phyloP scores from a whole-genome alignment of 92 coral and sea anemone species.

The Porites divaricata region DNA sequence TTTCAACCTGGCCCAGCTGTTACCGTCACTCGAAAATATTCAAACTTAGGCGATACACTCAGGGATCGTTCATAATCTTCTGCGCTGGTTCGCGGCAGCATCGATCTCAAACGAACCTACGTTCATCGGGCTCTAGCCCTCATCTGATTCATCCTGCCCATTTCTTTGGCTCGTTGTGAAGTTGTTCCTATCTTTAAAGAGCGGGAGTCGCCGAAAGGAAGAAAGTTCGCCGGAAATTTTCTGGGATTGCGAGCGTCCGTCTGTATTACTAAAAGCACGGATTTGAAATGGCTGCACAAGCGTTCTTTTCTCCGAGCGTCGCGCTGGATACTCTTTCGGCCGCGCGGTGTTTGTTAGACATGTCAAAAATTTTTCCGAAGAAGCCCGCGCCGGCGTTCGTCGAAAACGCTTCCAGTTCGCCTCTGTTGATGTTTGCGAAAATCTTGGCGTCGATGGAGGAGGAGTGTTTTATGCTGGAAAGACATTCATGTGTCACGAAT shows the following conservation, averaged over 20 bases:
- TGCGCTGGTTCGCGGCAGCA: constrained; percentile 41
- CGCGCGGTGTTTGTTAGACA: constrained; percentile 84
- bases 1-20: constrained; percentile 70
- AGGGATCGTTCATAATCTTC: constrained; percentile 44
- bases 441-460: constrained; percentile 86
- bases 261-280: constrained; percentile 2
- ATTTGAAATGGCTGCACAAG: constrained; percentile 60
- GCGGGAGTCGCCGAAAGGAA: constrained; percentile 29
- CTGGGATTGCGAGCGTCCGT: constrained; percentile 20
- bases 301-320: constrained; percentile 53
- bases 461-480: constrained; percentile 66
- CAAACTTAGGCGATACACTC: constrained; percentile 41
- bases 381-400: constrained; percentile 57
- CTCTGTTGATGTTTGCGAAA: constrained; percentile 86
- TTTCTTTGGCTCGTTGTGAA: neutral
- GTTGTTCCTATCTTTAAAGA: neutral
- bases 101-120: neutral
- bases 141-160: neutral
- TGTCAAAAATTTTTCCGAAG: constrained; percentile 77
- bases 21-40: constrained; percentile 46
- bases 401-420: constrained; percentile 63
- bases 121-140: neutral
- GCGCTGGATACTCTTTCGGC: constrained; percentile 83
- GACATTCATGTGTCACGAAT: constrained; percentile 62
- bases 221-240: constrained; percentile 30